Conservation (phyloP, 2,113 vertebrate species). For the Bufo gargarizans region DNA sequence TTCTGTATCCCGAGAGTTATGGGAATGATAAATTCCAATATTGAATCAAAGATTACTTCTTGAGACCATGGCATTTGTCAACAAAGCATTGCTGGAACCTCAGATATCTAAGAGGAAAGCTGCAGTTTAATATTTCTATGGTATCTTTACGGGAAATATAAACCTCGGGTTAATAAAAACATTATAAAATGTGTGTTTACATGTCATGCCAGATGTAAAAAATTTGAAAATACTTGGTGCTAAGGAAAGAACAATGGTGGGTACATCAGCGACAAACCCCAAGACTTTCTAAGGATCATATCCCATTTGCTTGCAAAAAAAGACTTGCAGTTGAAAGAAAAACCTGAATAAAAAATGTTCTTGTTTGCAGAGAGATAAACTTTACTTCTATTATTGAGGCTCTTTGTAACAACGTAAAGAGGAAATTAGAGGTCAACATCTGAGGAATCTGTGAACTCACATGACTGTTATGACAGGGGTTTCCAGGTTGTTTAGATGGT, state of each 20-base stretch:
- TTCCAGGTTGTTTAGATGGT: too few species aligned
- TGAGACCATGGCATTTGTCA: slow-evolving; percentile 13
- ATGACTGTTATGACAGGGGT: too few species aligned
- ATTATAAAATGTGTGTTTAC: background rate
- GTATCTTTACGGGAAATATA: background rate
- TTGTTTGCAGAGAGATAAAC: too few species aligned
- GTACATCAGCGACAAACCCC: background rate
- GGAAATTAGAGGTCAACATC: too few species aligned
- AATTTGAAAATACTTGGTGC: too few species aligned
- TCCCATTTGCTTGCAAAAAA: background rate
- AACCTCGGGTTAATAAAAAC: background rate
- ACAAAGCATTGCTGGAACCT: background rate
- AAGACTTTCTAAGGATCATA: background rate
- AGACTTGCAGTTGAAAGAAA: too few species aligned
- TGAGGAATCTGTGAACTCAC: too few species aligned
- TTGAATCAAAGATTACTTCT: slow-evolving; percentile 16
- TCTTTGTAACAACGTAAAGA: too few species aligned
- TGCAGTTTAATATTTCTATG: background rate
- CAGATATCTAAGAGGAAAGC: background rate
- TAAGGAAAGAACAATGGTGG: background rate
- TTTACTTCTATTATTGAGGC: too few species aligned
- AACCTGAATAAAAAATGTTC: too few species aligned
- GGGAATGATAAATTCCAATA: slow-evolving; percentile 23
- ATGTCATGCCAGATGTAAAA: too few species aligned
- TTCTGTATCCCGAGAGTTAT: background rate